Base-by-base conservation (phyloP, 1,140 invertebrate genomes). In the Orchestia grillus region DNA sequence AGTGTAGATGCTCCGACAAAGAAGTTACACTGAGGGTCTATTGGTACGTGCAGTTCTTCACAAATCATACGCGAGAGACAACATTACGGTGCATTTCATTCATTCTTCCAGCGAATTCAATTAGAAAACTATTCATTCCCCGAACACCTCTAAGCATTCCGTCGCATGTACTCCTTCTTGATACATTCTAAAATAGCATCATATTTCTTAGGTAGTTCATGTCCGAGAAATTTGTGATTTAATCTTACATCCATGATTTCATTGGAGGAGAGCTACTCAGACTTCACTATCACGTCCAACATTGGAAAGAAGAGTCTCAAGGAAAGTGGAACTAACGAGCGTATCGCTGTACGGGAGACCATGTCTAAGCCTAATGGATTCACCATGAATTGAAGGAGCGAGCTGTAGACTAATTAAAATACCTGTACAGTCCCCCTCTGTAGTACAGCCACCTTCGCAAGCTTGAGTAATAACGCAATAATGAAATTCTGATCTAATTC, bases 351-450 rank as follows among this genome's bases (percentile, higher is more conserved):
- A 94, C 92, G 92, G 92, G 92, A 94, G 92, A 94, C 92, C 92
- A 44, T 45, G 44, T n/a, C 92, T 94, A 94, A 94, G 43, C 44
- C 92, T 94, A 94, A 94, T 94, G 92, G 92, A 94, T 94, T 94
- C 92, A 28, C 92, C 44, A 6, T 45, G 44, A 94, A 94, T 94
- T 94, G 44, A 45, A 94, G 11, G 92, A 94, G 43, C 92, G 40
- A 44, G 43, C 43, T 47, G 44, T 47, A 23, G 44, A 45, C 43
- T 94, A 47, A 47, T 94, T 94, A 47, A 47, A 94, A 94, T 94
- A 94, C 44, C 40, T 47, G 92, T 90, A 90, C 88, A 90, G 41
- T 90, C 88, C 4, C 41, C 41, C 42, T 36, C 62, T 77, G 28
- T 77, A 77, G 62, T 77, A 77, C 62, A 77, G 62, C 28, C 62